phyloP scores from a whole-genome alignment of 2,113 vertebrate species.

The Tyto alba region DNA sequence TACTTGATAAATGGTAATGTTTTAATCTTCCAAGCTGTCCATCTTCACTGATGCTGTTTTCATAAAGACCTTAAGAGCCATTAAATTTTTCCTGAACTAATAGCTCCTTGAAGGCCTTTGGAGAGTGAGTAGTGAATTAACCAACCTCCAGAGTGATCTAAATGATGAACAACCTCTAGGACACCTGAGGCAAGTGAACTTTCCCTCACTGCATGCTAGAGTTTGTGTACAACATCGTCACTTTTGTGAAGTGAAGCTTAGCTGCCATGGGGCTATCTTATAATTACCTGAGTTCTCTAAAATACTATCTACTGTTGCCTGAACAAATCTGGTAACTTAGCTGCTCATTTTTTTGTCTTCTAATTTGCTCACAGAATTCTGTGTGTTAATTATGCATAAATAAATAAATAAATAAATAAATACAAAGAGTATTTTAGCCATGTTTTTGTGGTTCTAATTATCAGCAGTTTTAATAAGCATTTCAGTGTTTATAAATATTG shows the following conservation, averaged over 20 bases:
- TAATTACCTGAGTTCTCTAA: not conserved
- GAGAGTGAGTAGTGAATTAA: not conserved
- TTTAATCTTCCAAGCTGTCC: slow-evolving; percentile 1
- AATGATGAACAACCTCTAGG: not conserved
- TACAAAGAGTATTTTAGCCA: not conserved
- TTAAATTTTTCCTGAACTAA: slow-evolving; percentile 11
- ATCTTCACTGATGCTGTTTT: slow-evolving; percentile 36
- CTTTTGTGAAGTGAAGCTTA: not conserved
- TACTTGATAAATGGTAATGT: not conserved
- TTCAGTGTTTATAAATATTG: not conserved
- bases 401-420: no score
- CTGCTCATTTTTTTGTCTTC: not conserved
- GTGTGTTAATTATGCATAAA: not conserved
- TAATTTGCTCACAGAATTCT: not conserved
- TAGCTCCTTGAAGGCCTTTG: not conserved
- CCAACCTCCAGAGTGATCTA: not conserved
- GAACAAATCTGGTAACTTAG: not conserved
- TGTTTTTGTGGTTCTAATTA: not conserved
- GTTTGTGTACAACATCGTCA: not conserved
- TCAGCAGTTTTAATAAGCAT: not conserved
- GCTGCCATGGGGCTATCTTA: not conserved
- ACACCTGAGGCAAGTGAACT: not conserved
- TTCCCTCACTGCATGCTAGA: not conserved
- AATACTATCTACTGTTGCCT: not conserved
- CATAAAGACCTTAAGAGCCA: not conserved